Conservation (phyloP, 2,888 invertebrate species). For the Amphipoea lucens region DNA sequence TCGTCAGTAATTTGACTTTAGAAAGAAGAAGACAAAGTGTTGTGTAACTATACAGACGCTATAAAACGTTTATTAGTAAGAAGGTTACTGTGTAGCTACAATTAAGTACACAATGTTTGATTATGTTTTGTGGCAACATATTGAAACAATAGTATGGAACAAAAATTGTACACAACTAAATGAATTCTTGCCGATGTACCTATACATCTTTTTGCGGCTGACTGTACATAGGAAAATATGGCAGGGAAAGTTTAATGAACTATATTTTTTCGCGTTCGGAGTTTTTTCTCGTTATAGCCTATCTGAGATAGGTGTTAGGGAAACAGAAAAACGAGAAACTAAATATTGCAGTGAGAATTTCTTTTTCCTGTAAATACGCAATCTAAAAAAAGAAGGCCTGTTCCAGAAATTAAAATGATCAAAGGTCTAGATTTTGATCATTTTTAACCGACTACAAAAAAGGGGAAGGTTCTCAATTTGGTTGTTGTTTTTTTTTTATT, state of each 20-base stretch:
- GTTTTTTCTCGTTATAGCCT: conserved; percentile 17
- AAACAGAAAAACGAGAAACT: background rate
- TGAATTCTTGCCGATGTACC: background rate
- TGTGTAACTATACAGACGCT: too few relatives aligned
- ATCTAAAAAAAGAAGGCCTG: too few relatives aligned
- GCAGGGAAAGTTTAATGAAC: conserved; percentile 15
- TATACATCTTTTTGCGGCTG: background rate
- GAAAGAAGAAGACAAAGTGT: too few relatives aligned
- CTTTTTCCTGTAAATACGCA: too few relatives aligned
- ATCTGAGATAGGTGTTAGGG: background rate
- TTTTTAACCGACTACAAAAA: too few relatives aligned
- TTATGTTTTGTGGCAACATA: background rate
- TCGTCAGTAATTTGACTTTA: too few relatives aligned
- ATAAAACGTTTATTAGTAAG: too few relatives aligned
- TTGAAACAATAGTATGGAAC: background rate
- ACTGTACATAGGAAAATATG: conserved; percentile 12
- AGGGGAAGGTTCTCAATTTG: too few relatives aligned
- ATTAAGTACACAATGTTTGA: background rate
- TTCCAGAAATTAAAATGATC: too few relatives aligned
- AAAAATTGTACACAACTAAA: background rate
- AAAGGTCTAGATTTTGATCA: too few relatives aligned
- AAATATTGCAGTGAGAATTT: background rate
- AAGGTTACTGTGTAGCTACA: background rate
- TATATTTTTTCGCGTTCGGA: conserved; percentile 16
- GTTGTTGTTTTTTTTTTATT: too few relatives aligned